Conservation (phyloP, 1,140 invertebrate species). For the Ptiloglossa arizonensis region DNA sequence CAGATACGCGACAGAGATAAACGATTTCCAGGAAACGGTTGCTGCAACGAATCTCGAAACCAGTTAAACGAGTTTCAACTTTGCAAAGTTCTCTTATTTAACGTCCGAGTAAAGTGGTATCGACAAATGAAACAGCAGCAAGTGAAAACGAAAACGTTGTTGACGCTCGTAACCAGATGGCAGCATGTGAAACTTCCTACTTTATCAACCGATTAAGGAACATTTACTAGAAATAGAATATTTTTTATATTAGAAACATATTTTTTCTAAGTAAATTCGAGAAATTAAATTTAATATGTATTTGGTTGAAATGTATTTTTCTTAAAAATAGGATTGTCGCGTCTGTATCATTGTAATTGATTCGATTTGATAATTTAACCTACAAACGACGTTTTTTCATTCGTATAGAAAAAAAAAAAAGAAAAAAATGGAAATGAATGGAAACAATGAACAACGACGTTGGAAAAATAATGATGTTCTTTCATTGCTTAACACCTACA, state of each 20-base stretch:
- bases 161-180: constrained; percentile 58
- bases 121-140: constrained; percentile 28
- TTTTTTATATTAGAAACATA: too few species aligned
- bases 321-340: too few species aligned
- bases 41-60: not conserved
- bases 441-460: too few species aligned
- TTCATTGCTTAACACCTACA: too few species aligned
- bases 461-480: not conserved
- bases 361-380: not conserved
- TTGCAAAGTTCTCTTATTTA: not conserved
- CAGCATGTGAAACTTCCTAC: constrained; percentile 46
- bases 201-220: constrained; percentile 56
- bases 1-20: not conserved
- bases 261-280: too few species aligned
- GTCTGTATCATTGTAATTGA: too few species aligned
- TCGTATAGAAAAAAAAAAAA: too few species aligned
- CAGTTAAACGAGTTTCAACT: constrained; percentile 10
- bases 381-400: too few species aligned
- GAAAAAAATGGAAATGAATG: too few species aligned
- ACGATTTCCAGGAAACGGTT: not conserved
- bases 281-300: too few species aligned
- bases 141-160: constrained; percentile 9
- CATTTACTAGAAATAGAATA: not conserved
- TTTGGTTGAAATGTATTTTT: too few species aligned
- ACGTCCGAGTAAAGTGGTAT: constrained; percentile 12